Percentiles rank a stretch among this genome's conserved stretches.
These are phyloP conservation scores for Neosilurus mollespiculum DNA, from an alignment of 2,797 vertebrate genomes.

Conservation along the genomic window DNA sequence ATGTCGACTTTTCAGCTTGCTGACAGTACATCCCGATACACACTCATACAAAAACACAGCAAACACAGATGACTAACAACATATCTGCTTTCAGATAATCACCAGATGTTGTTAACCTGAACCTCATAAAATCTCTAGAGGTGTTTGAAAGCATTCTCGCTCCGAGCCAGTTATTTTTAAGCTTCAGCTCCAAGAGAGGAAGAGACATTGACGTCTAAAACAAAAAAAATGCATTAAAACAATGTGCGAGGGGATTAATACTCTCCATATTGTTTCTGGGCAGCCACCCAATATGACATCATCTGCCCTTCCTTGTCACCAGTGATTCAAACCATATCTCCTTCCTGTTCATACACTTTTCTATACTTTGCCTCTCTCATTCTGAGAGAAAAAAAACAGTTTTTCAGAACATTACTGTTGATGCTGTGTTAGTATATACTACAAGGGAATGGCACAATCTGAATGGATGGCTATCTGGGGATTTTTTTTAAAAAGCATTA, in stretches of 20 bases:
- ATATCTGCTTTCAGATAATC: slow-evolving; percentile 30
- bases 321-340: slow-evolving; percentile 56
- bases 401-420: neutral
- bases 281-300: slow-evolving; percentile 62
- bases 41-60: slow-evolving; percentile 2
- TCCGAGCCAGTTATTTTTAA: slow-evolving; percentile 8
- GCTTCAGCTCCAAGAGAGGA: neutral
- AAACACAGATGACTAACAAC: slow-evolving; percentile 33
- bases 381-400: neutral
- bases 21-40: neutral
- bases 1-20: slow-evolving; percentile 8
- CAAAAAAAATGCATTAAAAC: slow-evolving; percentile 46
- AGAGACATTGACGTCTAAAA: slow-evolving; percentile 14
- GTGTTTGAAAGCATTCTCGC: slow-evolving; percentile 15
- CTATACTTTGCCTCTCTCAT: neutral
- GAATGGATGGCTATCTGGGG: no score
- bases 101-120: slow-evolving; percentile 29
- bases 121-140: slow-evolving; percentile 28
- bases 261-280: slow-evolving; percentile 61
- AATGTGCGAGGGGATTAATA: slow-evolving; percentile 57
- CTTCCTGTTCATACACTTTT: slow-evolving; percentile 6
- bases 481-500: no score
- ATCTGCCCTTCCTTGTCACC: slow-evolving; percentile 49
- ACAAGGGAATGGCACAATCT: no score
- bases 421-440: neutral